These are phyloP conservation scores for Papilio demoleus DNA, from an alignment of 2,888 invertebrate genomes.

Conservation along the genomic window DNA sequence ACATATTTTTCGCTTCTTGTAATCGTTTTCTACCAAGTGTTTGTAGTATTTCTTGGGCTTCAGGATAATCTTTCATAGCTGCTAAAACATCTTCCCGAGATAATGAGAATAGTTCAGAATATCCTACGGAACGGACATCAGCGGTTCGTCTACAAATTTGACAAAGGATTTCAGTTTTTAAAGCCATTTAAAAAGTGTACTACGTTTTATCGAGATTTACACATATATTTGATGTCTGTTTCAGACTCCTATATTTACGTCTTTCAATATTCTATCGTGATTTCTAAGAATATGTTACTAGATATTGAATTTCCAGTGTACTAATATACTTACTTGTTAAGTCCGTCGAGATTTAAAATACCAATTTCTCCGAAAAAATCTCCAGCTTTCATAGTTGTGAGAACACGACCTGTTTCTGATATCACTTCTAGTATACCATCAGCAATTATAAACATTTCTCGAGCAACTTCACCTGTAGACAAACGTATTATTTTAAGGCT, in stretches of 20 bases:
- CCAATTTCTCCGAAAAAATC: slow-evolving; percentile 99
- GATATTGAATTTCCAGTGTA: slow-evolving; percentile 36
- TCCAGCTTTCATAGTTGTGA: slow-evolving; percentile 98
- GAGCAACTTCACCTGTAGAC: slow-evolving; percentile 89
- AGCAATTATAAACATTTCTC: slow-evolving; percentile 99
- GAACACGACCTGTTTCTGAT: slow-evolving; percentile 95
- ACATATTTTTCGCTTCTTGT: slow-evolving; percentile 90
- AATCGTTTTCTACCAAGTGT: slow-evolving; percentile 93
- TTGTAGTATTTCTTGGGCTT: slow-evolving; percentile 97
- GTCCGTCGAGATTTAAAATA: slow-evolving; percentile 96
- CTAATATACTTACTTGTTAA: slow-evolving; percentile 90
- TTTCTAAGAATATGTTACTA: slow-evolving; percentile 28
- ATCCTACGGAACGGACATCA: slow-evolving; percentile 97
- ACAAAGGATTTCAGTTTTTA: background rate
- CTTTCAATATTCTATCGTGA: too few species aligned
- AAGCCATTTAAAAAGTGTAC: background rate
- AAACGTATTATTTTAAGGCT: too few species aligned
- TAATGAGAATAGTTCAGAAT: slow-evolving; percentile 96
- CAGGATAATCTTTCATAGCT: slow-evolving; percentile 98
- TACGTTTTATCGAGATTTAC: slow-evolving; percentile 23
- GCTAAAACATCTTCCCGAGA: slow-evolving; percentile 96
- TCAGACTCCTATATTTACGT: too few species aligned
- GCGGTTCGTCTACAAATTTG: slow-evolving; percentile 90
- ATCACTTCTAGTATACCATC: slow-evolving; percentile 98
- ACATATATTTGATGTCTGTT: too few species aligned